phyloP scores from a whole-genome alignment of 2,888 invertebrate species.

The Lasioglossum pauxillum region DNA sequence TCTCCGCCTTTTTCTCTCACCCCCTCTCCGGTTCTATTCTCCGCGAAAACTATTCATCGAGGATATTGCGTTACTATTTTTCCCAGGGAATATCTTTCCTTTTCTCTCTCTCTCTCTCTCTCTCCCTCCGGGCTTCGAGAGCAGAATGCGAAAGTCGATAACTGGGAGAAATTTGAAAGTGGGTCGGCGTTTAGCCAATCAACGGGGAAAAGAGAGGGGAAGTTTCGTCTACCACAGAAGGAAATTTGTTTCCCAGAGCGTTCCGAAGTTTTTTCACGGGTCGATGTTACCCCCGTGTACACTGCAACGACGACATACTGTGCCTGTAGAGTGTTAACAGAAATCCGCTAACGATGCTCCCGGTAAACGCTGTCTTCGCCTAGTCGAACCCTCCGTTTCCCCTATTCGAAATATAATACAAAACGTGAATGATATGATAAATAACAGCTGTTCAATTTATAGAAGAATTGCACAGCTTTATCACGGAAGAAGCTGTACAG shows the following conservation, averaged over 20 bases:
- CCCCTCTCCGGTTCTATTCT: background rate
- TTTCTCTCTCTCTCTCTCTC: background rate
- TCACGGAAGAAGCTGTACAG: background rate
- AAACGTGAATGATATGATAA: background rate
- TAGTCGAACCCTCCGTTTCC: background rate
- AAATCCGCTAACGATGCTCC: background rate
- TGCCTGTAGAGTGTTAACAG: background rate
- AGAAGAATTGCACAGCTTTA: background rate
- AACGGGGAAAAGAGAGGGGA: background rate
- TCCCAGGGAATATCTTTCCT: background rate
- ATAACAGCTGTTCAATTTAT: background rate
- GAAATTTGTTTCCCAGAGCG: constrained; percentile 46
- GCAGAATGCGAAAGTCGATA: constrained; percentile 49
- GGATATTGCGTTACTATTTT: constrained; percentile 28
- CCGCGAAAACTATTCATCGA: constrained; percentile 6
- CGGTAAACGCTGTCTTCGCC: background rate
- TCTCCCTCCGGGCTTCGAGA: background rate
- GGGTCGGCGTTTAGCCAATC: constrained; percentile 52
- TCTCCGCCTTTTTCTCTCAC: background rate
- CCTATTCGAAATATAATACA: background rate
- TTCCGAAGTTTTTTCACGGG: constrained; percentile 28
- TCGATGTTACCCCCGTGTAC: background rate
- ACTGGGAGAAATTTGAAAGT: constrained; percentile 48
- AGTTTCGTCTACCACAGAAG: constrained; percentile 12
- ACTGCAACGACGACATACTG: background rate